Evolutionary conservation across 2,113 vertebrate genomes (phyloP).

Genomic region (Phalacrocorax brasilianus): DNA sequence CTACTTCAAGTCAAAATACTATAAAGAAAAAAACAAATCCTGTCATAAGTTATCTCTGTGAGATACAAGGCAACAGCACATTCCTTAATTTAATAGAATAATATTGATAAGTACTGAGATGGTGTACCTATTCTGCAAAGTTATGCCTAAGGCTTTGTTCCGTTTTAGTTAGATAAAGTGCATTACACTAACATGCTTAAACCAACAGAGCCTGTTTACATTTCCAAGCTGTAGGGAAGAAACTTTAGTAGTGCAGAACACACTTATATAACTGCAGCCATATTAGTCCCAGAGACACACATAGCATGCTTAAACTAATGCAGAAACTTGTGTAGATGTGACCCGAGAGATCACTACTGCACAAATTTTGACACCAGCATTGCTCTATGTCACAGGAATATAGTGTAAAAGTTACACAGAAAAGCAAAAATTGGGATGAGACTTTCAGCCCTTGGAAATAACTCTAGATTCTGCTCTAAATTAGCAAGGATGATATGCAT

Average conservation of each 20-base stretch:
- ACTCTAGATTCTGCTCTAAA: not conserved
- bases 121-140: not conserved
- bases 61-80: not conserved
- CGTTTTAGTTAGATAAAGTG: not conserved
- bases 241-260: not conserved
- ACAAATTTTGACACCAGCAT: not conserved
- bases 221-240: not conserved
- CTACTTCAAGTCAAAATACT: not conserved
- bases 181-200: not conserved
- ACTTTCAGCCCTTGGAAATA: not conserved
- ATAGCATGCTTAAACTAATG: not conserved
- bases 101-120: not conserved
- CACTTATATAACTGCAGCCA: not conserved
- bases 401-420: not conserved
- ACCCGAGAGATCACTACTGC: fast-evolving
- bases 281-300: not conserved
- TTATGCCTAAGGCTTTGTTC: conserved; percentile 9
- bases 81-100: conserved; percentile 10
- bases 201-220: not conserved
- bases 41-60: not conserved
- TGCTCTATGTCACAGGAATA: not conserved
- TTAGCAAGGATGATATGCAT: not conserved
- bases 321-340: not conserved
- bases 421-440: not conserved
- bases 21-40: not conserved